These are phyloP conservation scores for Eurystomus gularis DNA, from an alignment of 2,113 vertebrate genomes.

Conservation along the genomic window DNA sequence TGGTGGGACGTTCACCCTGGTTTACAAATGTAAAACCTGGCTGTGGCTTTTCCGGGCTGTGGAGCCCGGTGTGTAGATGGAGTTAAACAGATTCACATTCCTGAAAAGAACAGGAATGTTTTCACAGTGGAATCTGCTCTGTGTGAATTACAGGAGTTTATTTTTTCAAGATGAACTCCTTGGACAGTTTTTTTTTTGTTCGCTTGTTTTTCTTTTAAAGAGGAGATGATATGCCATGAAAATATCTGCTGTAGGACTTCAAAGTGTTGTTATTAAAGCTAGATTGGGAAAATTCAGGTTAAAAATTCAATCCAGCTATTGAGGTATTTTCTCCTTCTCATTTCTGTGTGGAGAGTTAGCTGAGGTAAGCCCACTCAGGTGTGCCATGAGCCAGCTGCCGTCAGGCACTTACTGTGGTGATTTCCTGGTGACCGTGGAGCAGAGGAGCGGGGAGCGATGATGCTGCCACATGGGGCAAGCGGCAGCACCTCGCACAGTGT, in stretches of 20 bases:
- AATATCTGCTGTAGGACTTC: not conserved
- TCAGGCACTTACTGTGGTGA: not conserved
- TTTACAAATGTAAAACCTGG: not conserved
- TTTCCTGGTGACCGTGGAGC: not conserved
- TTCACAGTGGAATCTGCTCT: constrained; percentile 43
- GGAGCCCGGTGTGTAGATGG: not conserved
- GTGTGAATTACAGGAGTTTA: constrained; percentile 49
- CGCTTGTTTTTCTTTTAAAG: constrained; percentile 8
- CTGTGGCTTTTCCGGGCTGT: not conserved
- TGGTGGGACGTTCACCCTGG: not conserved
- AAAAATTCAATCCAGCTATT: not conserved
- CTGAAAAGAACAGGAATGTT: constrained; percentile 54
- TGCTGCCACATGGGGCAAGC: not conserved
- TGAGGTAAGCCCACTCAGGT: not conserved
- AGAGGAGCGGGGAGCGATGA: accelerated
- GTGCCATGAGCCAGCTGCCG: not conserved
- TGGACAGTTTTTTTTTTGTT: not conserved
- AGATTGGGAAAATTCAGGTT: not conserved
- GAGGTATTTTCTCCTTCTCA: not conserved
- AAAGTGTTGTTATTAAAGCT: not conserved
- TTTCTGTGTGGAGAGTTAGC: not conserved
- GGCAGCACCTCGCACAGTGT: not conserved
- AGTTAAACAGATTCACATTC: constrained; percentile 49
- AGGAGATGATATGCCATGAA: constrained; percentile 26
- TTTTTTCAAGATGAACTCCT: constrained; percentile 43